Conservation (phyloP, 2,888 invertebrate genomes). For the Rhingia rostrata region DNA sequence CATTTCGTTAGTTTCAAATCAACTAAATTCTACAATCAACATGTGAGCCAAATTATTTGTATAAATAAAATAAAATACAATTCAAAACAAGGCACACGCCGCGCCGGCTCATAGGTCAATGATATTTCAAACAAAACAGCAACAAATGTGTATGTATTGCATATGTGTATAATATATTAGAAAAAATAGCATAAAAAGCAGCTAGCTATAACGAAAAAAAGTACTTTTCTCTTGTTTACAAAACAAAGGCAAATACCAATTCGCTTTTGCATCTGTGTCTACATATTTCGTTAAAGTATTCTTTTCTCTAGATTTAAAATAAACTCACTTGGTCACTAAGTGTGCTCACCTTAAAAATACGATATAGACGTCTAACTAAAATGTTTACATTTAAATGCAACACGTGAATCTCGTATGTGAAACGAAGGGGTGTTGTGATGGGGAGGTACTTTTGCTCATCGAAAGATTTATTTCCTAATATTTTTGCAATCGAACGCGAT, state of each 20-base stretch:
- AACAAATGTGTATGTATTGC: not conserved
- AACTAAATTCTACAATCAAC: not conserved
- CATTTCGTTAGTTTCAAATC: too few species aligned
- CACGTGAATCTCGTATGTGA: not conserved
- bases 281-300: not conserved
- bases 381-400: not conserved
- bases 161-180: not conserved
- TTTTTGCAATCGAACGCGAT: too few species aligned
- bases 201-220: not conserved
- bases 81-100: not conserved
- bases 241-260: constrained; percentile 1
- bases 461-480: not conserved
- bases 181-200: not conserved
- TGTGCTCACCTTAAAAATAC: constrained; percentile 15
- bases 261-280: not conserved
- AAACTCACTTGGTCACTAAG: constrained; percentile 2
- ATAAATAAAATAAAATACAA: not conserved
- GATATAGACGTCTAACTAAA: not conserved
- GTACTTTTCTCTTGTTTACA: not conserved
- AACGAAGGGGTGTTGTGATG: not conserved
- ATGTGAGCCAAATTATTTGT: not conserved
- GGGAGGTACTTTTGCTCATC: not conserved
- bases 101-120: constrained; percentile 10
- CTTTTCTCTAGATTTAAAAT: constrained; percentile 9
- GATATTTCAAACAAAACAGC: not conserved